A percentile compares a stretch with the other conserved stretches of the same genome.
Conservation (phyloP, 2,797 vertebrate species). For the Threskiornis aethiopicus region DNA sequence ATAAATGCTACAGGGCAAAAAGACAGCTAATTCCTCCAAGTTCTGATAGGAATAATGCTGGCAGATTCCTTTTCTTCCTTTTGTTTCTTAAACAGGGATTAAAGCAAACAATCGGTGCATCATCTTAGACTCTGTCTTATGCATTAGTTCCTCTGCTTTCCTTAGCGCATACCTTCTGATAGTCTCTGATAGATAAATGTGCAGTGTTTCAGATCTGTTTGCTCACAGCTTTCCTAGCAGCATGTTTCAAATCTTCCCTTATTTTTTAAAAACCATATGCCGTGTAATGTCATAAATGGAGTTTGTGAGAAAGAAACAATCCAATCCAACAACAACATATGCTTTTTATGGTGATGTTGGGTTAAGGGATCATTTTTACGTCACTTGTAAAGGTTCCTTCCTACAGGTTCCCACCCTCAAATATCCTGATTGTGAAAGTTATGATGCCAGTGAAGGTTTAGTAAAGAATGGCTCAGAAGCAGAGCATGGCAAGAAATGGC, state of each 20-base stretch:
- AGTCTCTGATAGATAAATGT: background rate
- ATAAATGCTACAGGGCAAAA: background rate
- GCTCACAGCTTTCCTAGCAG: background rate
- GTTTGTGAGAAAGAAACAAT: background rate
- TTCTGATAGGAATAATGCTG: background rate
- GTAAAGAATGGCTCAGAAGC: background rate
- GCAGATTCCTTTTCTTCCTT: background rate
- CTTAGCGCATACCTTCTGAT: background rate
- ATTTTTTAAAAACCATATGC: background rate
- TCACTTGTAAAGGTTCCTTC: background rate
- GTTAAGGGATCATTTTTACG: background rate
- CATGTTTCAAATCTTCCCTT: background rate
- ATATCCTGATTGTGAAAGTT: background rate
- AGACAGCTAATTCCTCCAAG: background rate
- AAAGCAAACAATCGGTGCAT: background rate
- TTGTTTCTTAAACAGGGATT: background rate
- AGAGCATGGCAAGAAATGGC: background rate
- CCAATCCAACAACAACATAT: background rate
- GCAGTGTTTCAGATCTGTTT: background rate
- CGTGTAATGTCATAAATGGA: background rate
- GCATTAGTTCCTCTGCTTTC: background rate
- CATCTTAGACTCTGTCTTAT: background rate
- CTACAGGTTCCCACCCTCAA: background rate
- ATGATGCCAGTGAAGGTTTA: background rate
- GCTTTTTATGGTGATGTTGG: background rate